Evolutionary conservation across 2,797 vertebrate genomes (phyloP).

Genomic region (Coreius guichenoti): DNA sequence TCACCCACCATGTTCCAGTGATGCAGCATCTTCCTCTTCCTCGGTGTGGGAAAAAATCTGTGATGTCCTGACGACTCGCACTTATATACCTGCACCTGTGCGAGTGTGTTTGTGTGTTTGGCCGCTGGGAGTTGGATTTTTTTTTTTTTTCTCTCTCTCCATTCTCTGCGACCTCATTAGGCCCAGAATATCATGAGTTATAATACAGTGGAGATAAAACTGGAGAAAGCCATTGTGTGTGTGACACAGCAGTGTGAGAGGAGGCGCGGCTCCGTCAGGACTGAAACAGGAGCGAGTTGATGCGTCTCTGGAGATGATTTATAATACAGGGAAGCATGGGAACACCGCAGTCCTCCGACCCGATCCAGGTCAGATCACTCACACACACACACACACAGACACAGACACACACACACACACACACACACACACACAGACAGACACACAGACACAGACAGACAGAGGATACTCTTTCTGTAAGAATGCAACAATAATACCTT

Average conservation of each 20-base stretch:
- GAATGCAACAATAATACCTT: neutral
- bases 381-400: neutral
- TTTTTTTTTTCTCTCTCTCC: neutral
- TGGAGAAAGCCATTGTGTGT: slow-evolving; percentile 25
- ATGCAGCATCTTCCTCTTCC: slow-evolving; percentile 20
- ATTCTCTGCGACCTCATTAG: slow-evolving; percentile 43
- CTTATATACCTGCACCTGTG: slow-evolving; percentile 44
- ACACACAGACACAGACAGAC: neutral
- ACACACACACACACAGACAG: neutral
- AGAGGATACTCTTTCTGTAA: neutral
- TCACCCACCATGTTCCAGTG: slow-evolving; percentile 49
- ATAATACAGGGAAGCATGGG: slow-evolving; percentile 31
- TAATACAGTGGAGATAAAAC: slow-evolving; percentile 3
- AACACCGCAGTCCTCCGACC: neutral
- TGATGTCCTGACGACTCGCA: neutral
- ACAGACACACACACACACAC: neutral
- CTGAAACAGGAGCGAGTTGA: slow-evolving; percentile 23
- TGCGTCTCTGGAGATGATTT: slow-evolving; percentile 34
- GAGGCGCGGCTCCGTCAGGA: slow-evolving; percentile 22
- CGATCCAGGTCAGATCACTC: slow-evolving; percentile 7
- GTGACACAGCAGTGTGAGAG: slow-evolving; percentile 8
- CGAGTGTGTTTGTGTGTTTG: slow-evolving; percentile 24
- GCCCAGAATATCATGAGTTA: slow-evolving; percentile 18
- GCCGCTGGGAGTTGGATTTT: neutral
- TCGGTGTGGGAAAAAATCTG: neutral